Conservation (phyloP, 2,888 invertebrate genomes). For the Pasiphila rectangulata region DNA sequence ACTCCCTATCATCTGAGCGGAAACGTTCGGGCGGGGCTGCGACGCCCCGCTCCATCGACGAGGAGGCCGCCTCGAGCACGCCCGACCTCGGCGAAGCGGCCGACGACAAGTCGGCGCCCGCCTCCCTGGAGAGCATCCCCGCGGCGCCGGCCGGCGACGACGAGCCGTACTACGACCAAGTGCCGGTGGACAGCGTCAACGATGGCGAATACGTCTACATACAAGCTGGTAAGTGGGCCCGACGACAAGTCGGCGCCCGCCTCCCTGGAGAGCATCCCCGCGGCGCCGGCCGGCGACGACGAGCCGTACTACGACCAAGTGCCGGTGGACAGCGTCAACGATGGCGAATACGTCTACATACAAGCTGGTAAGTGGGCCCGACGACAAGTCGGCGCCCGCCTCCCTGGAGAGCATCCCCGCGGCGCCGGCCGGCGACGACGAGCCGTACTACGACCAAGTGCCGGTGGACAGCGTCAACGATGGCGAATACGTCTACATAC, state of each 20-base stretch:
- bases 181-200: slow-evolving; percentile 82
- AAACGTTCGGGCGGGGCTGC: slow-evolving; percentile 76
- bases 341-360: slow-evolving; percentile 88
- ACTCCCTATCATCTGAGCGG: slow-evolving; percentile 82
- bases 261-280: slow-evolving; percentile 68
- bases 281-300: slow-evolving; percentile 64
- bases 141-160: slow-evolving; percentile 66
- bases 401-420: slow-evolving; percentile 70
- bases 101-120: slow-evolving; percentile 68
- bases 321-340: slow-evolving; percentile 81
- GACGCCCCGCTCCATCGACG: slow-evolving; percentile 75
- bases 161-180: slow-evolving; percentile 87
- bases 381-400: slow-evolving; percentile 67
- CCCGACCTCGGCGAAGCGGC: slow-evolving; percentile 60
- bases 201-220: slow-evolving; percentile 89
- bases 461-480: slow-evolving; percentile 82
- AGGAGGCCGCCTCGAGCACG: slow-evolving; percentile 66
- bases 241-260: slow-evolving; percentile 69
- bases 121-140: slow-evolving; percentile 68
- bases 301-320: slow-evolving; percentile 88
- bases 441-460: slow-evolving; percentile 87
- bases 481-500: slow-evolving; percentile 88
- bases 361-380: slow-evolving; percentile 82
- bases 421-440: slow-evolving; percentile 70
- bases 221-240: slow-evolving; percentile 82